Evolutionary conservation across 2,113 vertebrate species (phyloP).

Genomic region (Catharus minimus): DNA sequence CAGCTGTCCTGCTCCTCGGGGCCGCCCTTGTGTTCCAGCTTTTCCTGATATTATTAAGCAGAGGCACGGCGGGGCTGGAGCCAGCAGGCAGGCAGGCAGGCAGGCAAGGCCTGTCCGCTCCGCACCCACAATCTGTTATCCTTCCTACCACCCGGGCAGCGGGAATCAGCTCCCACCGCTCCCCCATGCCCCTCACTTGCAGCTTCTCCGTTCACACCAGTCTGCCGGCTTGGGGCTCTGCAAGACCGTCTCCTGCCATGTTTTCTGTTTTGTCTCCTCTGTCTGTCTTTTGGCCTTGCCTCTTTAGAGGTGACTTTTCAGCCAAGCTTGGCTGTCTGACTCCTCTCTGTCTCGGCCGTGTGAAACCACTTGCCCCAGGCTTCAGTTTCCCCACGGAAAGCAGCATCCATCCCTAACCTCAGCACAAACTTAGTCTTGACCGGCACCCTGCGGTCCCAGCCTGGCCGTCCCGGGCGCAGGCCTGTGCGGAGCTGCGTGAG

Average conservation of each 20-base stretch:
- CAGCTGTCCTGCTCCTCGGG: not conserved
- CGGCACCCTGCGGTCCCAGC: fast-evolving
- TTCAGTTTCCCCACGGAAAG: not conserved
- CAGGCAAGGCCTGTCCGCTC: not conserved
- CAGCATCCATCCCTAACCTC: not conserved
- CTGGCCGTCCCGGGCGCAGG: fast-evolving
- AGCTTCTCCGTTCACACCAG: fast-evolving
- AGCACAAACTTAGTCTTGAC: not conserved
- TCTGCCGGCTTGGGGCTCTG: not conserved
- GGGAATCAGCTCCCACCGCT: fast-evolving
- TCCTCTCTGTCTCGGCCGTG: fast-evolving
- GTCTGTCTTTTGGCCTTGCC: not conserved
- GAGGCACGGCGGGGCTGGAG: not conserved
- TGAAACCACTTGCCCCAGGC: not conserved
- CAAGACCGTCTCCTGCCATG: fast-evolving
- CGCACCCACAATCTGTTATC: not conserved
- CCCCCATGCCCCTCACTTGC: fast-evolving
- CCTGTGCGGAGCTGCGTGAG: not conserved
- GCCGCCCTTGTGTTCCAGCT: not conserved
- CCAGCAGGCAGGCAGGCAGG: not conserved
- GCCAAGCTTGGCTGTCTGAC: not conserved
- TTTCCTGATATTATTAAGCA: not conserved
- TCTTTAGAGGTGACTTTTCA: not conserved
- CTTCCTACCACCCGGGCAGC: fast-evolving
- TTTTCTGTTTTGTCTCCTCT: not conserved